A percentile compares a stretch with the other conserved stretches of the same genome.
Conservation (phyloP, 2,888 invertebrate genomes). For the Hipparchia semele region DNA sequence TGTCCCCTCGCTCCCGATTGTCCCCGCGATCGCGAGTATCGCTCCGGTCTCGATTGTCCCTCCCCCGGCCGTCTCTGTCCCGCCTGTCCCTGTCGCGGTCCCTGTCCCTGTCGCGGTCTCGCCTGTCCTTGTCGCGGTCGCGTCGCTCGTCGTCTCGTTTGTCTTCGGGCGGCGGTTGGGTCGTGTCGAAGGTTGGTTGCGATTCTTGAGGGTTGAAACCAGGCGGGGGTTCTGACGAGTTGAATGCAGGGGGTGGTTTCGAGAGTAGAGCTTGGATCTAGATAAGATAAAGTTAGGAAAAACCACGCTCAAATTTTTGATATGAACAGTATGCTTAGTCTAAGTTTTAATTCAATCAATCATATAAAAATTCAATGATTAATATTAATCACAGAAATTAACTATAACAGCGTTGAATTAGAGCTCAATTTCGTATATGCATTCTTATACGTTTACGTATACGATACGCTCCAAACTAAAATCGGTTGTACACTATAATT, state of each 20-base stretch:
- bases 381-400: too few species aligned
- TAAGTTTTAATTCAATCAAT: too few species aligned
- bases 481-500: too few species aligned
- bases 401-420: too few species aligned
- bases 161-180: constrained; percentile 55
- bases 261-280: constrained; percentile 75
- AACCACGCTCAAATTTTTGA: too few species aligned
- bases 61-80: constrained; percentile 35
- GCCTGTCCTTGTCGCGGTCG: constrained; percentile 57
- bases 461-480: too few species aligned
- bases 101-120: constrained; percentile 57
- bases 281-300: background rate
- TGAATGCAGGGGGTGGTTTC: constrained; percentile 78
- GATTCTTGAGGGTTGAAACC: constrained; percentile 58
- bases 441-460: too few species aligned
- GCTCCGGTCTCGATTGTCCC: constrained; percentile 37
- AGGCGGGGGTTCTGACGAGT: constrained; percentile 71
- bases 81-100: constrained; percentile 39
- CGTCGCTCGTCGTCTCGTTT: constrained; percentile 58
- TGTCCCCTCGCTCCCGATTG: constrained; percentile 24
- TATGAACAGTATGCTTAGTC: too few species aligned
- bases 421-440: too few species aligned
- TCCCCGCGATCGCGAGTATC: constrained; percentile 31
- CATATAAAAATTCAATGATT: too few species aligned
- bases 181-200: constrained; percentile 58